Evolutionary conservation across 2,888 invertebrate species (phyloP).

Genomic region (Synanthedon myopaeformis): DNA sequence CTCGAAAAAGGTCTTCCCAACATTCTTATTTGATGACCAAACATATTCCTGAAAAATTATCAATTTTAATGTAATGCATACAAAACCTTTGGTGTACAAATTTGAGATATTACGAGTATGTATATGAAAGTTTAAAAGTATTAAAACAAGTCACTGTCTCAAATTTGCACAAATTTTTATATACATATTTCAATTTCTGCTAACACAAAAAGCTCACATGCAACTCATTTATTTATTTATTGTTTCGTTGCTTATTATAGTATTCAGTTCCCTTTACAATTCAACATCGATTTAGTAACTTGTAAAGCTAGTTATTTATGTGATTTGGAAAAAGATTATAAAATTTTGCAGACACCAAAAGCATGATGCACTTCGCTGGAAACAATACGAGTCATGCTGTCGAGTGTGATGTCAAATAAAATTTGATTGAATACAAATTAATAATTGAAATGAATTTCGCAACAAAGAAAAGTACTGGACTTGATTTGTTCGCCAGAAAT

Average conservation of each 20-base stretch:
- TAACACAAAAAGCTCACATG: slow-evolving; percentile 67
- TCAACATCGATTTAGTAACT: slow-evolving; percentile 3
- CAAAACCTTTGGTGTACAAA: slow-evolving; percentile 9
- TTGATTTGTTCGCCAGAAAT: not conserved
- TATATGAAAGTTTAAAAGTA: not conserved
- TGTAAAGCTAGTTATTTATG: slow-evolving; percentile 27
- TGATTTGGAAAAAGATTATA: slow-evolving; percentile 23
- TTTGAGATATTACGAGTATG: slow-evolving; percentile 9
- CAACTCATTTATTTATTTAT: slow-evolving; percentile 30
- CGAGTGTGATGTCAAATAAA: slow-evolving; percentile 45
- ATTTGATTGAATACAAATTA: slow-evolving; percentile 19
- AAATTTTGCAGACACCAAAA: slow-evolving; percentile 59
- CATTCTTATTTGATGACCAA: slow-evolving; percentile 74
- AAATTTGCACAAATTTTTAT: slow-evolving; percentile 32
- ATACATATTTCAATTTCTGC: slow-evolving; percentile 14
- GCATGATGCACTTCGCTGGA: slow-evolving; percentile 62
- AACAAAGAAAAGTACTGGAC: slow-evolving; percentile 50
- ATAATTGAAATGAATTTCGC: slow-evolving; percentile 16
- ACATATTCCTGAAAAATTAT: slow-evolving; percentile 71
- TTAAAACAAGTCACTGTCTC: slow-evolving; percentile 15
- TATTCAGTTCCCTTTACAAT: not conserved
- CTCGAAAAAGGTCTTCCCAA: slow-evolving; percentile 75
- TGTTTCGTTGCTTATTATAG: not conserved
- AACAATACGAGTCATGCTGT: slow-evolving; percentile 58
- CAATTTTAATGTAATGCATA: slow-evolving; percentile 2